Evolutionary conservation across 1,140 invertebrate species (phyloP).

Genomic region (Hetaerina americana): DNA sequence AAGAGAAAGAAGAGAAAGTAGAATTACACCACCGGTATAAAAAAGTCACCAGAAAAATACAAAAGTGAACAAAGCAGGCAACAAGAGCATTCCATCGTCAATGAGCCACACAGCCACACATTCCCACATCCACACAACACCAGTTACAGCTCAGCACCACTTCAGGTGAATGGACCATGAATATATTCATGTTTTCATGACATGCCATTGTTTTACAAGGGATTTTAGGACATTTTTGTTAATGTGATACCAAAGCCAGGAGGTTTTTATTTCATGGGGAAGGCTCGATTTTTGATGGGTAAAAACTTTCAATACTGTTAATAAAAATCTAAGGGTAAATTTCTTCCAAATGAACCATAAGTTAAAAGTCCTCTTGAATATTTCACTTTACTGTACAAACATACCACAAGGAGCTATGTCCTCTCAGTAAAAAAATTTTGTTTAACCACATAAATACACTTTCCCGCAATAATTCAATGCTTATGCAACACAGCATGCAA

Average conservation of each 20-base stretch:
- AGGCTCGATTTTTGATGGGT: too few species aligned
- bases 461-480: too few species aligned
- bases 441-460: too few species aligned
- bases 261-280: too few species aligned
- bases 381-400: too few species aligned
- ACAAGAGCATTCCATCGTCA: background rate
- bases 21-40: conserved; percentile 4
- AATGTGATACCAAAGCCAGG: background rate
- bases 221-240: background rate
- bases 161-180: background rate
- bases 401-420: too few species aligned
- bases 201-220: background rate
- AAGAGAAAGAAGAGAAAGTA: conserved; percentile 1
- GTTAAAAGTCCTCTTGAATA: too few species aligned
- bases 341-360: too few species aligned
- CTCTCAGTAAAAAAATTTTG: too few species aligned
- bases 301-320: too few species aligned
- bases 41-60: background rate
- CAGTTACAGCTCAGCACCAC: background rate
- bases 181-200: background rate
- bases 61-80: background rate
- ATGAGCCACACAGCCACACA: background rate
- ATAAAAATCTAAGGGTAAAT: too few species aligned
- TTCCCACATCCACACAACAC: background rate
- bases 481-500: too few species aligned